Evolutionary conservation across 2,888 invertebrate species (phyloP).

Genomic region (Ditula angustiorana): DNA sequence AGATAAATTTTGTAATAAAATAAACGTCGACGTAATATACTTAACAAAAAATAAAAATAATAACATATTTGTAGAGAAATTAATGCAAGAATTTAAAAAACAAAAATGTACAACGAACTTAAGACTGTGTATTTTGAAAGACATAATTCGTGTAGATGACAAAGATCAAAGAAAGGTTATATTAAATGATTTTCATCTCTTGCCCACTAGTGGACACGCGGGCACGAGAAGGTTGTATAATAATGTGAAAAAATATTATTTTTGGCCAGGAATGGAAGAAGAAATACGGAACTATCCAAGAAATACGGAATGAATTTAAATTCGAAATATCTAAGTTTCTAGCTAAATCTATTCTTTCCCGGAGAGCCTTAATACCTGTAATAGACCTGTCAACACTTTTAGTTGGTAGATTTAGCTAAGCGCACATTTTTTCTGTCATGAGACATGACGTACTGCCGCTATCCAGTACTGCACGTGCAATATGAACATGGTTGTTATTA

Average conservation of each 20-base stretch:
- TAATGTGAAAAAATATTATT: constrained; percentile 44
- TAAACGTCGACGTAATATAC: neutral
- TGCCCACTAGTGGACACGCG: constrained; percentile 46
- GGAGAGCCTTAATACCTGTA: too few species aligned
- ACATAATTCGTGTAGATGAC: constrained; percentile 31
- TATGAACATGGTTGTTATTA: too few species aligned
- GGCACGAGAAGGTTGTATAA: constrained; percentile 41
- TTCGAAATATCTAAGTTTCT: too few species aligned
- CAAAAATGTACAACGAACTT: neutral
- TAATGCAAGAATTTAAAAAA: neutral
- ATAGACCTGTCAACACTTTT: too few species aligned
- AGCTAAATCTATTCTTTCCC: too few species aligned
- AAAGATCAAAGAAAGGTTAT: constrained; percentile 42
- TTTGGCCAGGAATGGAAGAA: neutral
- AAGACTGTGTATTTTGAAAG: neutral
- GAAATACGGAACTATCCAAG: too few species aligned
- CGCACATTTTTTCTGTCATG: too few species aligned
- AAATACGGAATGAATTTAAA: too few species aligned
- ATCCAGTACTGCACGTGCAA: too few species aligned
- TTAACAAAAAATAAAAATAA: constrained; percentile 6
- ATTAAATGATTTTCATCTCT: constrained; percentile 45
- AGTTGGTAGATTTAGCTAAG: too few species aligned
- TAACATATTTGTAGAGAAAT: constrained; percentile 11
- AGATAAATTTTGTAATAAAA: neutral
- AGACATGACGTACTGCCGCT: too few species aligned